A percentile compares a stretch with the other conserved stretches of the same genome.
Conservation (phyloP, 2,888 invertebrate genomes). For the Branchellion lobata region DNA sequence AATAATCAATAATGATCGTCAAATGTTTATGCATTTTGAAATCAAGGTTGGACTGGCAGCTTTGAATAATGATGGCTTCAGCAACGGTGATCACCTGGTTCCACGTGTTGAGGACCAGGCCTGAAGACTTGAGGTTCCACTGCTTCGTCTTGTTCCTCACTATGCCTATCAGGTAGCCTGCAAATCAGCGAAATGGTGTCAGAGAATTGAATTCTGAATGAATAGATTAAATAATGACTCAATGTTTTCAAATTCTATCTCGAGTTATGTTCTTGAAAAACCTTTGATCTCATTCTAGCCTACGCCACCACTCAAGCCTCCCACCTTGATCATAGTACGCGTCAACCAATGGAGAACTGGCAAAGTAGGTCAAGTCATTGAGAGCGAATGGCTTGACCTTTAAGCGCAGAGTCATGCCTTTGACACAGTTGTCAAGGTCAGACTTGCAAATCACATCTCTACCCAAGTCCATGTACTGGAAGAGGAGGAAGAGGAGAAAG, state of each 20-base stretch:
- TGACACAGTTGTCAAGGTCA: constrained; percentile 56
- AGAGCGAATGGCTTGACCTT: constrained; percentile 55
- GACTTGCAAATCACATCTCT: constrained; percentile 57
- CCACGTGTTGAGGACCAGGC: constrained; percentile 9
- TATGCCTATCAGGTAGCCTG: constrained; percentile 17
- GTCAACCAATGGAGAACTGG: constrained; percentile 58
- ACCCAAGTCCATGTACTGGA: constrained; percentile 58
- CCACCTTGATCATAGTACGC: constrained; percentile 55
- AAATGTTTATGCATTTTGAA: no score
- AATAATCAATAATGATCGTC: no score
- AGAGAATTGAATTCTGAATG: not conserved
- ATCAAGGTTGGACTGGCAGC: no score
- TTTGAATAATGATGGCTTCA: no score
- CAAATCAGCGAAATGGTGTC: no score
- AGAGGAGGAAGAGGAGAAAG: no score
- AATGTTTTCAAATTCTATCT: not conserved
- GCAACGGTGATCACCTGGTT: constrained; percentile 35
- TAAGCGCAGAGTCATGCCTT: constrained; percentile 57
- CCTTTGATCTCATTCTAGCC: no score
- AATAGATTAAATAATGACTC: not conserved
- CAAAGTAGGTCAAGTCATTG: constrained; percentile 56
- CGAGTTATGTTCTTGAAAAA: not conserved
- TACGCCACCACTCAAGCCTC: no score
- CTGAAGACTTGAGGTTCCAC: constrained; percentile 53
- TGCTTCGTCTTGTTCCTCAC: constrained; percentile 43